A percentile compares a stretch with the other conserved stretches of the same genome.
Conservation (phyloP, 2,113 vertebrate species). For the Centrocercus urophasianus region DNA sequence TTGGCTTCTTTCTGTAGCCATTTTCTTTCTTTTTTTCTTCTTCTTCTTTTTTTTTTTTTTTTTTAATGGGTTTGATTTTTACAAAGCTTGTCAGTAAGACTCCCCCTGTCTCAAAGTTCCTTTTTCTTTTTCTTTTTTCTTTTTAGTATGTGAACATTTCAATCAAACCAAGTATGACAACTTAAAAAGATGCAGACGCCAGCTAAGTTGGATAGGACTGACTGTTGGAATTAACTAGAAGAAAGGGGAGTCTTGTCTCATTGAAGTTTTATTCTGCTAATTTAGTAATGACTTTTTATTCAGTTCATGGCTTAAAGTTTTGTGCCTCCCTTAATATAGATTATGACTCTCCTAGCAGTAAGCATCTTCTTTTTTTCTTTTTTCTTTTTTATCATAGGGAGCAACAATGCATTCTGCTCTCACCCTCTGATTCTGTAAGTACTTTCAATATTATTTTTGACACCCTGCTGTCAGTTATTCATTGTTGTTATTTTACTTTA, state of each 20-base stretch:
- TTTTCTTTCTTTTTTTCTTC: background rate
- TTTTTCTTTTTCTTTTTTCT: background rate
- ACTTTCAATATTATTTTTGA: background rate
- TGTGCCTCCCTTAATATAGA: background rate
- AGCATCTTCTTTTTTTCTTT: background rate
- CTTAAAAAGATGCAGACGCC: background rate
- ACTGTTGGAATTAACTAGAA: background rate
- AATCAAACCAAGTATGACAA: background rate
- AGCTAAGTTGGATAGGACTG: background rate
- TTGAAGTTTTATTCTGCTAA: background rate
- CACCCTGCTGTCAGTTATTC: background rate
- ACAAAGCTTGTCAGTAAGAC: background rate
- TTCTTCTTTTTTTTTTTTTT: background rate
- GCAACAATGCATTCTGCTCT: background rate
- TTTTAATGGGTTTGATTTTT: constrained; percentile 3
- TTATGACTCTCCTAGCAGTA: background rate
- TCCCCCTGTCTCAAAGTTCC: background rate
- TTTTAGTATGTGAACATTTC: constrained; percentile 11
- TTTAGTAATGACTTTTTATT: background rate
- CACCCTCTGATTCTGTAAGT: background rate
- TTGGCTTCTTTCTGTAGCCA: background rate
- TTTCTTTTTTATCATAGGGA: background rate
- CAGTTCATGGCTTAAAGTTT: background rate
- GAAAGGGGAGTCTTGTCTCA: background rate
- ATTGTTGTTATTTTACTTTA: background rate